Base-by-base conservation (phyloP, 2,888 invertebrate species). In the Thera britannica region DNA sequence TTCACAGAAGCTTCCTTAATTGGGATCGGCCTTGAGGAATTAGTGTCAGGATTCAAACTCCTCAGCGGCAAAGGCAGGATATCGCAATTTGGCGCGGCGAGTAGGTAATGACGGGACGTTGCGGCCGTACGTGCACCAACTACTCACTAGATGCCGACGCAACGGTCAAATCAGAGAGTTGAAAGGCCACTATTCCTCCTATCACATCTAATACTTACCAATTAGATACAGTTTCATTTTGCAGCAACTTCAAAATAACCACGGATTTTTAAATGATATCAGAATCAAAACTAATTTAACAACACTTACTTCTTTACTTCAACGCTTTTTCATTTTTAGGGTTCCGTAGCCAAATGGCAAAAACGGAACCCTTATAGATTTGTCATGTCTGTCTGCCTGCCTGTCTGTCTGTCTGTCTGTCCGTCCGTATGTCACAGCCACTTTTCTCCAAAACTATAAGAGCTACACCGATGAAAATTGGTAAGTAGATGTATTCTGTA, bases 1-100 rank as follows among this genome's bases (percentile, higher is more conserved):
- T 55, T 36, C 46, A 48, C 54, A 64, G 58, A 60, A 49, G 41
- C 65, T 41, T 49, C 23, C 62, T 48, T 66, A 58, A 62, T 67
- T 58, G 72, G 58, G 70, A 64, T 74, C 70, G 75, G 67, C 54
- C 38, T 60, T 62, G 48, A 58, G 55, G 58, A 65, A 58, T 59
- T 54, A 61, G 56, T 60, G 60, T 63, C 66, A 54, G 63, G 56
- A 59, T 60, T 49, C 56, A 49, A 49, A 58, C 55, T 62, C 7
- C 35, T 52, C 44, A 57, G 51, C 12, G 49, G 63, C 66, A 67
- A 71, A 77, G 75, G 68, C 73, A 83, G 90, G 90, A 90, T 86
- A 86, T 89, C 82, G 90, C 87, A 90, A 90, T 90, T 91, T 91
- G 90, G 87, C 86, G 83, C 82, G 79, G 85, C 81, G 84, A 81